Evolutionary conservation across 1,140 invertebrate genomes (phyloP).

Genomic region (Habropoda laboriosa): DNA sequence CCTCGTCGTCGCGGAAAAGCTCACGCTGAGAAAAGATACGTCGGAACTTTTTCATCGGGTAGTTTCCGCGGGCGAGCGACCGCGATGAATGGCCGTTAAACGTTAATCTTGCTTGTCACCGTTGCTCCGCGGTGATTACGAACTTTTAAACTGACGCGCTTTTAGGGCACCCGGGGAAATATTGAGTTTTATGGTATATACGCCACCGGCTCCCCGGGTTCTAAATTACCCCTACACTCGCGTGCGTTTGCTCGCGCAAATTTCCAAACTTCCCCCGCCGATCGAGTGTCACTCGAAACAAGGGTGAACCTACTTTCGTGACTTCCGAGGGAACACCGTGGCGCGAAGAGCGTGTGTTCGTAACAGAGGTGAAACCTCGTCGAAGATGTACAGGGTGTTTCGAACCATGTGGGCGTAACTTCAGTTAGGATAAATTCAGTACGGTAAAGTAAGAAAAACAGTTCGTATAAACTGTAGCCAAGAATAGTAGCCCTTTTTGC

Average conservation of each 20-base stretch:
- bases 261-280: neutral
- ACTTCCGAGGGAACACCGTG: no score
- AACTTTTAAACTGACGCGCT: constrained; percentile 38
- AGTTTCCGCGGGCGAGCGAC: neutral
- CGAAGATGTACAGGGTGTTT: no score
- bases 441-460: no score
- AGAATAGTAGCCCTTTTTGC: no score
- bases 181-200: constrained; percentile 23
- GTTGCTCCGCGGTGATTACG: constrained; percentile 20
- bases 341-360: no score
- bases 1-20: neutral
- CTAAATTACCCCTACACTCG: constrained; percentile 19
- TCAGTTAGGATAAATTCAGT: no score
- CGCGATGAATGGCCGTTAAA: constrained; percentile 12
- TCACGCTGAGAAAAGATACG: neutral
- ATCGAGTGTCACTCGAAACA: neutral
- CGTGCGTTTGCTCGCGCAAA: neutral
- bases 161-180: constrained; percentile 10
- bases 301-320: neutral
- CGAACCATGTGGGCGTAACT: no score
- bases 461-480: no score
- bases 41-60: neutral
- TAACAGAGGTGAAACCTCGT: no score
- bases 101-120: constrained; percentile 37
- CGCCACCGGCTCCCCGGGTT: neutral